Percentiles rank a stretch among this genome's conserved stretches.
phyloP scores from a whole-genome alignment of 2,888 invertebrate species.

The Petrolisthes cinctipes region DNA sequence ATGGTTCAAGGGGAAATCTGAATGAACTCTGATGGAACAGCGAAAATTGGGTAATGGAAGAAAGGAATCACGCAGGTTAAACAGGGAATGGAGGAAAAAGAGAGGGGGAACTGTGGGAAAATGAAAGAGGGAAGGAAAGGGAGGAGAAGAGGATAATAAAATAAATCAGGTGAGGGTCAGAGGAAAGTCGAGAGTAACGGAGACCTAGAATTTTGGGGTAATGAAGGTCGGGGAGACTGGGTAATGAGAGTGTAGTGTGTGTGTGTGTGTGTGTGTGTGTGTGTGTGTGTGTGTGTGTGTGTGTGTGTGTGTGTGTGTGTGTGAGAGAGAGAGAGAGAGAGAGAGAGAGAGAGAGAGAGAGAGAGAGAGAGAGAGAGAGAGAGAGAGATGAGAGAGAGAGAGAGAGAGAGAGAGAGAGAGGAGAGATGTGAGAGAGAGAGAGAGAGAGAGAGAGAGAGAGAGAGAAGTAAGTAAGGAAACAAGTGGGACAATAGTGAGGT shows the following conservation, averaged over 20 bases:
- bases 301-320: conserved; percentile 9
- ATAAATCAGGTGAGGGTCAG: neutral
- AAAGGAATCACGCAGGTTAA: too few relatives aligned
- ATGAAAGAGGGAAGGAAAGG: too few relatives aligned
- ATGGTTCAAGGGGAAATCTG: too few relatives aligned
- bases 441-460: neutral
- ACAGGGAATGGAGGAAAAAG: too few relatives aligned
- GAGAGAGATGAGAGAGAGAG: neutral
- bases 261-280: conserved; percentile 1
- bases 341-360: conserved; percentile 10
- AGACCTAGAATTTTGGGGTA: neutral
- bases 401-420: neutral
- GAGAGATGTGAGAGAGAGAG: neutral
- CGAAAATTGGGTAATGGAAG: too few relatives aligned
- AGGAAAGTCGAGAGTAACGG: neutral
- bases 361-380: neutral
- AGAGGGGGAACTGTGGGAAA: too few relatives aligned
- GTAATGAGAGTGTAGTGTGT: neutral
- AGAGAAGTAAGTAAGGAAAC: neutral
- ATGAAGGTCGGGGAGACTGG: neutral
- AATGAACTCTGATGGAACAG: too few relatives aligned
- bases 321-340: neutral
- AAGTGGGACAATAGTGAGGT: neutral
- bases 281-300: conserved; percentile 3
- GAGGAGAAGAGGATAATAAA: too few relatives aligned